phyloP scores from a whole-genome alignment of 2,888 invertebrate species.

The Germaria angustata region DNA sequence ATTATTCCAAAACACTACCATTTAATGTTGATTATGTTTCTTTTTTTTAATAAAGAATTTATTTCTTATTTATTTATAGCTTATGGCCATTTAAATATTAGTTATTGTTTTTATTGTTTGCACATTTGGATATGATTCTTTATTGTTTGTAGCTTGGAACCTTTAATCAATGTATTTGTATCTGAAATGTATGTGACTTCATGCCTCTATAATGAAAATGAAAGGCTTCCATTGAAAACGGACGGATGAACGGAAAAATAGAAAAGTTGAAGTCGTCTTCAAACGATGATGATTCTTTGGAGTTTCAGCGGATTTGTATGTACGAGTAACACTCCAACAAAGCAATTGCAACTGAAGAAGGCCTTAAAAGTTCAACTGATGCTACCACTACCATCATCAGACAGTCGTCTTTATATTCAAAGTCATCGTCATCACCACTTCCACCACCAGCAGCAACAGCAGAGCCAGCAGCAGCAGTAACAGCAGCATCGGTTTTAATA shows the following conservation, averaged over 20 bases:
- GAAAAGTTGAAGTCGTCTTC: conserved; percentile 30
- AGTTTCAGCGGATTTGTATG: conserved; percentile 25
- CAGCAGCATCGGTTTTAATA: neutral
- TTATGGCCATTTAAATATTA: conserved; percentile 63
- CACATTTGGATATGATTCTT: neutral
- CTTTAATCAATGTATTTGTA: conserved; percentile 34
- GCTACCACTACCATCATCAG: conserved; percentile 21
- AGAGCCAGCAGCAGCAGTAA: neutral
- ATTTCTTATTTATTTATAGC: conserved; percentile 55
- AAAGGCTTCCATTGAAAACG: conserved; percentile 48
- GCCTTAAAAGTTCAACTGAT: conserved; percentile 60
- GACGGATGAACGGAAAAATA: conserved; percentile 21
- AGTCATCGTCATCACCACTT: conserved; percentile 20
- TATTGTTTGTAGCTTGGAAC: neutral
- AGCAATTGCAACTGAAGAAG: conserved; percentile 67
- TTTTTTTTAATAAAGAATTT: conserved; percentile 29
- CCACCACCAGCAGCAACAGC: neutral
- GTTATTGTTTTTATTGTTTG: conserved; percentile 41
- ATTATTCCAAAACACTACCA: conserved; percentile 4
- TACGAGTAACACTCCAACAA: conserved; percentile 55
- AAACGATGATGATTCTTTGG: conserved; percentile 30
- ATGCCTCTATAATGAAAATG: conserved; percentile 57
- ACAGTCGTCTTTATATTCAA: neutral
- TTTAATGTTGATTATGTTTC: conserved; percentile 22
- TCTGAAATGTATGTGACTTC: conserved; percentile 23